Base-by-base conservation (phyloP, 2,888 invertebrate genomes). In the Brenthis hecate region DNA sequence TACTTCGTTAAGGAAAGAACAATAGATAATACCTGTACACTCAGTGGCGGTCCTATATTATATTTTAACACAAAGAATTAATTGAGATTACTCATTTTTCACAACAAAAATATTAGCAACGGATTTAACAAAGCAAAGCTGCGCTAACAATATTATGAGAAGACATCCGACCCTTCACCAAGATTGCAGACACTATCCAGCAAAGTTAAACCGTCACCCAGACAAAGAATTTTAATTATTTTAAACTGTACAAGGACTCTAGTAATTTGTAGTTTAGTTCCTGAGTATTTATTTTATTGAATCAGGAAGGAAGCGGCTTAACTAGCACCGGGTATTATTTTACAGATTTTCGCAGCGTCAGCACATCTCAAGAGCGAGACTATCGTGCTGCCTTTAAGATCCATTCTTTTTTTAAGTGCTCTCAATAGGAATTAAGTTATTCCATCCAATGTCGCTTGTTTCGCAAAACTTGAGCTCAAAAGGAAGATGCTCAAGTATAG, bases 181-280 rank as follows among this genome's bases (percentile, higher is more conserved):
- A 74, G 73, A 75, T 73, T 72, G 76, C 76, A 76, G 72, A 75
- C 77, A 76, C 76, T 78, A 73, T 75, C 74, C 74, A 75, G 72
- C 74, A 74, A 74, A 73, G 77, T 80, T 76, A 76, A 74, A 75
- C 72, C 78, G 79, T 79, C 80, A 78, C 80, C 82, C 82, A 83
- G 81, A 89, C 87, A 88, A 89, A 88, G 86, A 86, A 85, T 87
- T 85, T 89, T 91, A 91, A 91, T 91, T 90, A 89, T 88, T 89
- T 91, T 86, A 88, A 91, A 86, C 87, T 82, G 84, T 85, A 84
- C 83, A 80, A 85, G 85, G 85, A 84, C 81, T 81, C 78, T 79
- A 80, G 85, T 89, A 87, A 89, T 90, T 89, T 84, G 85, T 88
- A 88, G 85, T 86, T 85, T 83, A 86, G 81, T 85, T 83, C 80